Evolutionary conservation across 2,113 vertebrate genomes (phyloP), one percentile per base, ranked within the genome.

Genomic region (Ciconia stormi): DNA sequence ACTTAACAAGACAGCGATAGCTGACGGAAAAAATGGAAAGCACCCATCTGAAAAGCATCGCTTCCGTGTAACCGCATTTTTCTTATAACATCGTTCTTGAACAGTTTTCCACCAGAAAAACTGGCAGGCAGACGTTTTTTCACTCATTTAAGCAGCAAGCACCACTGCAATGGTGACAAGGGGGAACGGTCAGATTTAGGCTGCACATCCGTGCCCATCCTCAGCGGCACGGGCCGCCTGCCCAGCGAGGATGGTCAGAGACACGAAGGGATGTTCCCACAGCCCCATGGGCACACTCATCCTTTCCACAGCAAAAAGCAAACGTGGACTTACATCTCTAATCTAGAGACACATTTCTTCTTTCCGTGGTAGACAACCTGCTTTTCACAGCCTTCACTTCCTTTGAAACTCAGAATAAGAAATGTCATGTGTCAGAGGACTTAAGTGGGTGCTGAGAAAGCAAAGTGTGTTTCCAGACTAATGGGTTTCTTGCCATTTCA

Each of bases 1-100:
- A 70, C 89, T 97, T 81, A 70, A 85, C 58, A 50, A 95, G 86
- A 49, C 56, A 66, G 90, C 52, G 59, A 55, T 34, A 84, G 76
- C 50, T 70, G 77, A 71, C 40, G 56, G 46, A 50, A 82, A 81
- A 72, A 92, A 47, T 9, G 49, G 47, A 71, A 87, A 95, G 76
- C 40, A 10, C 30, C 72, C 42, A 15, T 92, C 50, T 63, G 73
- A 90, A 90, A 95, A 94, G 69, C 52, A 29, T 27, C 30, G 3
- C 55, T 89, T 82, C 56, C 58, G 17, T 8, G 29, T 32, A 76
- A 79, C 81, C n/a, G 83, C 69, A 0, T 71, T 69, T 90, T 79
- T 83, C 63, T 49, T 8, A 13, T 5, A 71, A 32, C 66, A 27
- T 49, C 20, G 4, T 50, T 92, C 76, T 52, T 88, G 42, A 82